phyloP scores from a whole-genome alignment of 2,113 vertebrate genomes.

The Carettochelys insculpta region DNA sequence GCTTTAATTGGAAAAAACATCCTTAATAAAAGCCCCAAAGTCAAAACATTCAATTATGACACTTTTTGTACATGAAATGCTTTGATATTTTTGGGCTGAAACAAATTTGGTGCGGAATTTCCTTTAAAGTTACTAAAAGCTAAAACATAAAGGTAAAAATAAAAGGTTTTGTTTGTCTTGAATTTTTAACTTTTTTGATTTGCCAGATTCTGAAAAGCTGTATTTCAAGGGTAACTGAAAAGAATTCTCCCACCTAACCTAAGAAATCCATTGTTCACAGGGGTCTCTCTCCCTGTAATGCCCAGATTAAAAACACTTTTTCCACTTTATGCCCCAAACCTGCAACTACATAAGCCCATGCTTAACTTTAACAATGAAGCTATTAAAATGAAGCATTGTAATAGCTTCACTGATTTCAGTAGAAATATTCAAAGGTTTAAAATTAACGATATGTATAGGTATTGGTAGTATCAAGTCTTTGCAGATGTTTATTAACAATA shows the following conservation, averaged over 20 bases:
- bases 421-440: neutral
- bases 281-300: neutral
- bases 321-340: neutral
- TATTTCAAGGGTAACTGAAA: neutral
- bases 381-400: too few species aligned
- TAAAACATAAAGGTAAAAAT: neutral
- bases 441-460: neutral
- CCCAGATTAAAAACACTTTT: neutral
- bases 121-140: neutral
- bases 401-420: neutral
- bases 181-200: neutral
- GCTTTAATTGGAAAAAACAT: too few species aligned
- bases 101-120: too few species aligned
- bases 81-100: too few species aligned
- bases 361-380: conserved; percentile 1
- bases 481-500: neutral
- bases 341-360: neutral
- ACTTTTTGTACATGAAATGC: too few species aligned
- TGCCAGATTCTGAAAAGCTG: neutral
- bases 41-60: too few species aligned
- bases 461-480: neutral
- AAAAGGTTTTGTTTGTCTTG: neutral
- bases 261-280: neutral
- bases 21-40: too few species aligned
- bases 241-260: neutral